phyloP scores from a whole-genome alignment of 2,888 invertebrate species.

The Hecatera dysodea region DNA sequence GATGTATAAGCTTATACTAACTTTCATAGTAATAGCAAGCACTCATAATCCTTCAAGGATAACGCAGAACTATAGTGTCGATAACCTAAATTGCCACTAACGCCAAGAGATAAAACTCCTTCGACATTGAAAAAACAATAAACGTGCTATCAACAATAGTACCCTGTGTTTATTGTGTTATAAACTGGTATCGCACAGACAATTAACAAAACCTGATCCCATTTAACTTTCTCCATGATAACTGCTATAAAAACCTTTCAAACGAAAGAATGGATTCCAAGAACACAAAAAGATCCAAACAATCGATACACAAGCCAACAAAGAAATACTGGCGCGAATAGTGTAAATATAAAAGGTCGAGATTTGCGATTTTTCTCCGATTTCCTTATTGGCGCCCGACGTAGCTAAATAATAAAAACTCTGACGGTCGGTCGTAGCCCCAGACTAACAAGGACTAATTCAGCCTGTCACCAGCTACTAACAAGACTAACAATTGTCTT shows the following conservation, averaged over 20 bases:
- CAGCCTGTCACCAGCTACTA: slow-evolving; percentile 73
- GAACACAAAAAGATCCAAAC: slow-evolving; percentile 47
- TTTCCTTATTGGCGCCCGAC: slow-evolving; percentile 58
- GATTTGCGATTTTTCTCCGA: slow-evolving; percentile 47
- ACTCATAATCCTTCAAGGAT: neutral
- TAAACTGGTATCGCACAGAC: slow-evolving; percentile 46
- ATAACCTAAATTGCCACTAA: slow-evolving; percentile 30
- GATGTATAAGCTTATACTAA: neutral
- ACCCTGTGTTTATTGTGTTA: slow-evolving; percentile 34
- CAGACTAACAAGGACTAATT: slow-evolving; percentile 77
- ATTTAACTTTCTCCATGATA: slow-evolving; percentile 42
- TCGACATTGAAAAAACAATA: slow-evolving; percentile 46
- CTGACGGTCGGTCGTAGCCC: slow-evolving; percentile 39
- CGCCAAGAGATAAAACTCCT: slow-evolving; percentile 22
- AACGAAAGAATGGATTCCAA: slow-evolving; percentile 43
- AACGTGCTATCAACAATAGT: slow-evolving; percentile 29
- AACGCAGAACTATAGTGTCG: neutral
- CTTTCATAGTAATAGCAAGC: neutral
- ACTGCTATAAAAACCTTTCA: slow-evolving; percentile 46
- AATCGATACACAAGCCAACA: slow-evolving; percentile 54
- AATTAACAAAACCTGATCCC: slow-evolving; percentile 49
- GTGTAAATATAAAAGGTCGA: slow-evolving; percentile 57
- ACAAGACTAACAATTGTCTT: slow-evolving; percentile 84
- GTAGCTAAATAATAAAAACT: slow-evolving; percentile 55
- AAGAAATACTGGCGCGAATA: slow-evolving; percentile 52